These are phyloP conservation scores for Brachionus koreanus DNA, from an alignment of 1,140 invertebrate genomes.

Conservation along the genomic window DNA sequence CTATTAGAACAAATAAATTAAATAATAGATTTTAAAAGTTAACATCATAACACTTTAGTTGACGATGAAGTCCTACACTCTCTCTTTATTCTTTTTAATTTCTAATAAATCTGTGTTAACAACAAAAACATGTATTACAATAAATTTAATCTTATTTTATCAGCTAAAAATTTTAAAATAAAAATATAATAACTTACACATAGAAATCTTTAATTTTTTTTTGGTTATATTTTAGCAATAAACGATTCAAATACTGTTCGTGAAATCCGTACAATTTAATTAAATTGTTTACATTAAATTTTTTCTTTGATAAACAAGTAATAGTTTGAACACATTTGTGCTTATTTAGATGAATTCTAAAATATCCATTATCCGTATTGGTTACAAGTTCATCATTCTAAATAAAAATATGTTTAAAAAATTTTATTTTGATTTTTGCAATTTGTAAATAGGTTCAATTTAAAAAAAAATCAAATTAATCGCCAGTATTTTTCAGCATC, in stretches of 20 bases:
- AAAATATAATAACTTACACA: constrained; percentile 48
- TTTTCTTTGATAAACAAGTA: constrained; percentile 55
- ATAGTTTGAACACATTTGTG: constrained; percentile 55
- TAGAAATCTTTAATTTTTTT: constrained; percentile 57
- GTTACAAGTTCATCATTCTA: constrained; percentile 53
- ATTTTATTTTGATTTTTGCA: too few species aligned
- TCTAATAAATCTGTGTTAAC: too few species aligned
- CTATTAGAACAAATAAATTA: too few species aligned
- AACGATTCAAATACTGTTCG: constrained; percentile 55
- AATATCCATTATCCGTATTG: constrained; percentile 50
- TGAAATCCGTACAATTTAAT: constrained; percentile 57
- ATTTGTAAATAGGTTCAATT: too few species aligned
- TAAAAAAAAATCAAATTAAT: too few species aligned
- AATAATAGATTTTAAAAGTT: too few species aligned
- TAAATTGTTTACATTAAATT: constrained; percentile 52
- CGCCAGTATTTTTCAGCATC: too few species aligned
- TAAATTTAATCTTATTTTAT: too few species aligned
- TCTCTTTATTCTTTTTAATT: too few species aligned
- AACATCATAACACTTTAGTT: too few species aligned
- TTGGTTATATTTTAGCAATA: constrained; percentile 53
- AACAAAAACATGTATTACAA: too few species aligned
- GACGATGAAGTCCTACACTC: too few species aligned
- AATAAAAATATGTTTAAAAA: constrained; percentile 35
- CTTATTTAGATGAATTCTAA: constrained; percentile 55
- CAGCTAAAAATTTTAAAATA: not conserved